phyloP scores from a whole-genome alignment of 2,888 invertebrate species.

The Clostera curtula region DNA sequence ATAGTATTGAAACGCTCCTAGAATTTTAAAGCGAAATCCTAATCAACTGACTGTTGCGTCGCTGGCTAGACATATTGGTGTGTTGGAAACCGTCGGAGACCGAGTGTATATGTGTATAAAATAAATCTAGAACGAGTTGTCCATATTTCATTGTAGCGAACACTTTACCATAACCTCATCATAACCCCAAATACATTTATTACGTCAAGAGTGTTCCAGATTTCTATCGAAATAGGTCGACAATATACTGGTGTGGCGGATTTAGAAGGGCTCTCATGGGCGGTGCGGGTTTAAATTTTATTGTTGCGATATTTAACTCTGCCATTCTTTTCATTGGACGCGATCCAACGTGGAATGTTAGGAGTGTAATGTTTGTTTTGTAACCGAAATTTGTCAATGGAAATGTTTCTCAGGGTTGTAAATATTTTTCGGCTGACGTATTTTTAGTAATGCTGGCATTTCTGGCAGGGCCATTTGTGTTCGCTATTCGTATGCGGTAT shows the following conservation, averaged over 20 bases:
- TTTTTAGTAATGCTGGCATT: conserved; percentile 2
- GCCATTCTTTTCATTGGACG: conserved; percentile 29
- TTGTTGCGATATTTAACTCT: conserved; percentile 21
- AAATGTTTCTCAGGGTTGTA: conserved; percentile 9
- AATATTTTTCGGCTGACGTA: conserved; percentile 2
- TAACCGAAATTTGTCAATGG: conserved; percentile 19
- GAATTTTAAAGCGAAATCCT: conserved; percentile 12
- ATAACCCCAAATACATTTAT: conserved; percentile 12
- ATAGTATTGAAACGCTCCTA: conserved; percentile 24
- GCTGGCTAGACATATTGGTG: conserved; percentile 24
- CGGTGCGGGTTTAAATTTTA: conserved; percentile 30
- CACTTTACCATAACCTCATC: conserved; percentile 18
- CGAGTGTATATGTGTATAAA: conserved; percentile 14
- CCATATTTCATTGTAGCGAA: conserved; percentile 19
- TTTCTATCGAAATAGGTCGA: conserved; percentile 39
- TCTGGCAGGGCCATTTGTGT: too few relatives aligned
- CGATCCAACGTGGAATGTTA: conserved; percentile 30
- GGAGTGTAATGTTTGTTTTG: conserved; percentile 16
- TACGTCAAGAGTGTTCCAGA: conserved; percentile 23
- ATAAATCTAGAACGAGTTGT: conserved; percentile 9
- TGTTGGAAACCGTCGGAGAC: conserved; percentile 47
- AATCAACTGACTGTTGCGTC: conserved; percentile 28
- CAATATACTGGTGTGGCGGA: conserved; percentile 30
- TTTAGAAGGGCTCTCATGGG: conserved; percentile 48
- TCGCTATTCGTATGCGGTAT: too few relatives aligned